Conservation (phyloP, 2,113 vertebrate genomes). For the Otocyon megalotis region DNA sequence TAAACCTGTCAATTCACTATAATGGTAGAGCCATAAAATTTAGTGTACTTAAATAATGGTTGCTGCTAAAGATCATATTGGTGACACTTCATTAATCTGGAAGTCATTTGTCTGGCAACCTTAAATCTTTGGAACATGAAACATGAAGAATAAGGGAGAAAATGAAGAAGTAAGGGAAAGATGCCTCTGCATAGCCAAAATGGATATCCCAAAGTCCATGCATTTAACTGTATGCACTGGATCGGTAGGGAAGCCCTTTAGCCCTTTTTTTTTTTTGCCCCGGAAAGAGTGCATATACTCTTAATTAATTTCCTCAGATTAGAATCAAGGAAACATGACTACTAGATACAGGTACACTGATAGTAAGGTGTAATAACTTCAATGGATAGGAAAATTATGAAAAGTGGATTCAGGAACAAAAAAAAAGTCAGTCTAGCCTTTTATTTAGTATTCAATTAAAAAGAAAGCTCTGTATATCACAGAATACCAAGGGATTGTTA, state of each 20-base stretch:
- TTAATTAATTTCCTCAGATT: slow-evolving; percentile 14
- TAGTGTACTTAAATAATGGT: slow-evolving; percentile 50
- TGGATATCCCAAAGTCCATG: not conserved
- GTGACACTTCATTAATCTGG: not conserved
- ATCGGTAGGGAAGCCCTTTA: not conserved
- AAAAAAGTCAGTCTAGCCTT: not conserved
- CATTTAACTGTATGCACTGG: not conserved
- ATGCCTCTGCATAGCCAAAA: not conserved
- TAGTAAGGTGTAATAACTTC: not conserved
- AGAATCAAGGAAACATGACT: slow-evolving; percentile 1
- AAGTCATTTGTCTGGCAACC: slow-evolving; percentile 46
- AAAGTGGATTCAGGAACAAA: not conserved
- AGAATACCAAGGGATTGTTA: not conserved
- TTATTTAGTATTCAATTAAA: not conserved
- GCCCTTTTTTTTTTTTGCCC: not conserved
- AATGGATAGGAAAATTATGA: not conserved
- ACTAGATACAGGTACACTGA: not conserved
- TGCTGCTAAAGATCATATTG: slow-evolving; percentile 1
- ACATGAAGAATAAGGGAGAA: not conserved
- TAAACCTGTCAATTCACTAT: slow-evolving; percentile 22
- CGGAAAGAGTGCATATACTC: not conserved
- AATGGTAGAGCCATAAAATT: not conserved
- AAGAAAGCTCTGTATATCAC: not conserved
- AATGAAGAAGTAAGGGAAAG: not conserved
- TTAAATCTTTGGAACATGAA: slow-evolving; percentile 31